Percentiles rank a stretch among this genome's conserved stretches.
These are phyloP conservation scores for Musca vetustissima DNA, from an alignment of 1,140 invertebrate genomes.

Conservation along the genomic window DNA sequence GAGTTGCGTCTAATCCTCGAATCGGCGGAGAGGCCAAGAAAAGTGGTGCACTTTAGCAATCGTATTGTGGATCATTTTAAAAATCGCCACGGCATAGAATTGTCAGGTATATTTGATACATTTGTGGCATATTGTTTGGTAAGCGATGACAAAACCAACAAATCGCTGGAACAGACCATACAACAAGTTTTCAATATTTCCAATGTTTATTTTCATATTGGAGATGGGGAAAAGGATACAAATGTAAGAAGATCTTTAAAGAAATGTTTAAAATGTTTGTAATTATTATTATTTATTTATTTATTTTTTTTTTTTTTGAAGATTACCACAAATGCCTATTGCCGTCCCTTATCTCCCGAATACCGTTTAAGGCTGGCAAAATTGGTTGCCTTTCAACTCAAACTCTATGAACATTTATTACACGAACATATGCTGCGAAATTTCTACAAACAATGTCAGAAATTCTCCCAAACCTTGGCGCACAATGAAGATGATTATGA, in stretches of 20 bases:
- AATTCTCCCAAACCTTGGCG: constrained; percentile 24
- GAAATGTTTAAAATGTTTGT: background rate
- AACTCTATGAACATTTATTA: constrained; percentile 28
- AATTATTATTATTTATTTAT: background rate
- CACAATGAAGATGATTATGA: constrained; percentile 24
- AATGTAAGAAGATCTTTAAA: constrained; percentile 5
- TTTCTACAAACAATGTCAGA: constrained; percentile 27
- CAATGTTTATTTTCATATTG: constrained; percentile 18
- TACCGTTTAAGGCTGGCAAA: constrained; percentile 12
- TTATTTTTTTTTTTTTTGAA: background rate
- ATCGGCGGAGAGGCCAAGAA: constrained; percentile 17
- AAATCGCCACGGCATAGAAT: constrained; percentile 20
- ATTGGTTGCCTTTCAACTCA: constrained; percentile 25
- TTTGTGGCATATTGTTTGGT: constrained; percentile 23
- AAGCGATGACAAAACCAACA: background rate
- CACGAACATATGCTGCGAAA: constrained; percentile 27
- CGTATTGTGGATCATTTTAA: constrained; percentile 26
- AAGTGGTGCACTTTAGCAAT: constrained; percentile 26
- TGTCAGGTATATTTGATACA: constrained; percentile 29
- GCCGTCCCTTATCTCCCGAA: background rate
- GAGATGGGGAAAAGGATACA: background rate
- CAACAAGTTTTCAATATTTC: constrained; percentile 14
- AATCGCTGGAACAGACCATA: constrained; percentile 9
- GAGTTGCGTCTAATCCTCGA: constrained; percentile 26
- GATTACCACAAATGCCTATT: background rate